These are phyloP conservation scores for Drosophila nebulosa DNA, from an alignment of 1,140 invertebrate genomes.

Conservation along the genomic window DNA sequence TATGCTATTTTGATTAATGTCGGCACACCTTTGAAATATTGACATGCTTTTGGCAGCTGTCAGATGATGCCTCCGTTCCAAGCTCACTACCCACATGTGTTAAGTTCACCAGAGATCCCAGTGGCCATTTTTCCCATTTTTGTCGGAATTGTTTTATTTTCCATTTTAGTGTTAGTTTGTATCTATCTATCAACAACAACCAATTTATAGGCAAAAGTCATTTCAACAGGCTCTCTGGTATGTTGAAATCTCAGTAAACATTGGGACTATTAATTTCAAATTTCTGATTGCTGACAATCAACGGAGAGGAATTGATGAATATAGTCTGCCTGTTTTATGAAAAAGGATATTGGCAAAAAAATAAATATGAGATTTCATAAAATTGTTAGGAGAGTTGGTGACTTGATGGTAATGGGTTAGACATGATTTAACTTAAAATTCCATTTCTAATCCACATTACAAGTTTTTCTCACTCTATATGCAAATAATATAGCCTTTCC, in stretches of 20 bases:
- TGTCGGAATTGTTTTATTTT: slow-evolving; percentile 24
- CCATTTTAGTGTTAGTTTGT: slow-evolving; percentile 21
- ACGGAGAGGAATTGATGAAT: slow-evolving; percentile 10
- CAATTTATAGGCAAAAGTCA: slow-evolving; percentile 49
- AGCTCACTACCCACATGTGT: background rate
- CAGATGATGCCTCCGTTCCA: slow-evolving; percentile 14
- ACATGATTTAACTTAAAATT: background rate
- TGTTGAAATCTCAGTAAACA: slow-evolving; percentile 27
- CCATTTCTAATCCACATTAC: background rate
- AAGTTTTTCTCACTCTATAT: background rate
- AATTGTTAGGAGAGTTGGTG: background rate
- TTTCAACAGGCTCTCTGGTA: slow-evolving; percentile 49
- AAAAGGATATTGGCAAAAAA: background rate
- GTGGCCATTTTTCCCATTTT: background rate
- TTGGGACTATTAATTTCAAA: slow-evolving; percentile 60
- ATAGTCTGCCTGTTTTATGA: background rate
- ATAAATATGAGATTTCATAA: background rate
- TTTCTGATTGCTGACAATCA: slow-evolving; percentile 39
- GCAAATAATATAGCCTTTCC: background rate
- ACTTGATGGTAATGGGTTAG: background rate
- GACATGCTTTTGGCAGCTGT: slow-evolving; percentile 51
- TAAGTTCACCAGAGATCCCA: background rate
- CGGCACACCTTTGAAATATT: slow-evolving; percentile 60
- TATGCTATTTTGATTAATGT: slow-evolving; percentile 62
- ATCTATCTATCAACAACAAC: background rate